Conservation (phyloP, 1,140 invertebrate species). For the Drosophila ogumai region DNA sequence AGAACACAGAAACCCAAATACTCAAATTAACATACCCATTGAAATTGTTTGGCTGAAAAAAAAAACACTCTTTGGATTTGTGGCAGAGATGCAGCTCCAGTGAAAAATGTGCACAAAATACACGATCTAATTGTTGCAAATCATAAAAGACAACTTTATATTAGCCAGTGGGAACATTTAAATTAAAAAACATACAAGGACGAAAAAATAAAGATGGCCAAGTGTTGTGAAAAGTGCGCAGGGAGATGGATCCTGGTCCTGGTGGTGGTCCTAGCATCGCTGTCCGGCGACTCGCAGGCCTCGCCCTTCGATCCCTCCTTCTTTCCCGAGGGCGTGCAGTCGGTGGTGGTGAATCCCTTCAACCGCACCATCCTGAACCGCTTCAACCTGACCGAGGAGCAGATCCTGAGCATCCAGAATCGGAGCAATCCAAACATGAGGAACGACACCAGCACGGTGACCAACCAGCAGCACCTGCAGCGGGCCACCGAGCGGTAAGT, state of each 20-base stretch:
- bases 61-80: neutral
- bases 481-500: conserved; percentile 62
- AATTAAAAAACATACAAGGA: neutral
- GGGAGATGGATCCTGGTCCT: conserved; percentile 35
- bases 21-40: conserved; percentile 12
- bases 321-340: conserved; percentile 66
- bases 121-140: conserved; percentile 12
- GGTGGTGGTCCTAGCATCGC: conserved; percentile 34
- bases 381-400: conserved; percentile 75
- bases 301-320: conserved; percentile 57
- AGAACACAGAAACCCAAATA: conserved; percentile 38
- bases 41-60: conserved; percentile 16
- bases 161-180: conserved; percentile 1
- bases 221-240: conserved; percentile 38
- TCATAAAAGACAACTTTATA: conserved; percentile 1
- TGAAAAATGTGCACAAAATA: conserved; percentile 28
- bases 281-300: conserved; percentile 37
- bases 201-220: conserved; percentile 28
- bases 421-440: conserved; percentile 54
- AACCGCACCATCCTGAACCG: conserved; percentile 70
- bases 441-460: conserved; percentile 37
- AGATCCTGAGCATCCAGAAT: conserved; percentile 65
- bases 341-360: conserved; percentile 72
- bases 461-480: conserved; percentile 38
- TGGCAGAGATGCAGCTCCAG: conserved; percentile 11